Percentiles rank a stretch among this genome's conserved stretches.
Conservation (phyloP, 2,113 vertebrate genomes). For the Etia nguti region DNA sequence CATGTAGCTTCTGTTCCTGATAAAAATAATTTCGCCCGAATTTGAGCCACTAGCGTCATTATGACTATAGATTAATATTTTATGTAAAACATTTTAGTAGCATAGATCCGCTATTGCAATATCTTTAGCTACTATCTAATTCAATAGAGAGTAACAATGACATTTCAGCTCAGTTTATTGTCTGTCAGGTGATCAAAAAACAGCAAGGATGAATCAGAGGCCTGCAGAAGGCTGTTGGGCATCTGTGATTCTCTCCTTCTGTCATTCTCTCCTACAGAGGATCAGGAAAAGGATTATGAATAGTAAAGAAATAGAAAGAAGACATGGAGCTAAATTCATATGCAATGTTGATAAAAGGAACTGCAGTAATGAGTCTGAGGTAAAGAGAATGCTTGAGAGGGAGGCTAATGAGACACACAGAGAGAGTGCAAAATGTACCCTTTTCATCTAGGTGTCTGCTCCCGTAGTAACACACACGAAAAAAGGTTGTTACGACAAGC, state of each 20-base stretch:
- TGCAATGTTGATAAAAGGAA: conserved; percentile 31
- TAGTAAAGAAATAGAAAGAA: neutral
- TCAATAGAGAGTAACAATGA: neutral
- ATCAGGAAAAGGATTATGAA: neutral
- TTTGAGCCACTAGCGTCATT: neutral
- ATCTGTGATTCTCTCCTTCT: neutral
- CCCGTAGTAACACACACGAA: conserved; percentile 8
- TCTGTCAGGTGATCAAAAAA: conserved; percentile 30
- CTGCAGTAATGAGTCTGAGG: conserved; percentile 41
- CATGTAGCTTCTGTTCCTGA: neutral
- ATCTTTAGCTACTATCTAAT: neutral
- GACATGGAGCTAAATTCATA: conserved; percentile 10
- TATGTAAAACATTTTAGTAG: neutral
- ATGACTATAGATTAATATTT: neutral
- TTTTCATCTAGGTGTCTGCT: conserved; percentile 34
- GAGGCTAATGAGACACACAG: conserved; percentile 11
- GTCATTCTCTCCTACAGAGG: neutral
- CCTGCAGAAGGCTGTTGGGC: neutral
- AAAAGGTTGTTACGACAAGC: conserved; percentile 9
- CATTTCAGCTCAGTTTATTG: neutral
- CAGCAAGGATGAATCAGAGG: neutral
- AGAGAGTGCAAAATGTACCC: conserved; percentile 6
- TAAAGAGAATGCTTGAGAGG: conserved; percentile 10
- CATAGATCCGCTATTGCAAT: neutral
- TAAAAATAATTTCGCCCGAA: neutral